These are phyloP conservation scores for Chamaea fasciata DNA, from an alignment of 2,113 vertebrate genomes.

Conservation along the genomic window DNA sequence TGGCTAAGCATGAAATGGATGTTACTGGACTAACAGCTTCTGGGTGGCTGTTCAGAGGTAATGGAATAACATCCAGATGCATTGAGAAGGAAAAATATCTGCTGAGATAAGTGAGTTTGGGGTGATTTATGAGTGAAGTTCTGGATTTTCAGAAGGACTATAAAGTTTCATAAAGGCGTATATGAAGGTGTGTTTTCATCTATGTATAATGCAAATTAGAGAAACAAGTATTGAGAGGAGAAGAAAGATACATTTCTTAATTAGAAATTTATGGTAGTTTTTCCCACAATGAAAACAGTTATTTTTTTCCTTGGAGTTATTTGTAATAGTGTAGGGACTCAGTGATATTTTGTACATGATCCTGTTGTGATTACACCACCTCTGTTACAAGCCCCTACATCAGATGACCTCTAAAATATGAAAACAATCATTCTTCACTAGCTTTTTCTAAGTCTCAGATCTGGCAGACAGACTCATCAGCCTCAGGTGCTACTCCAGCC, in stretches of 20 bases:
- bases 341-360: background rate
- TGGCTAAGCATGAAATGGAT: background rate
- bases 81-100: background rate
- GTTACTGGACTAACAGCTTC: background rate
- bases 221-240: background rate
- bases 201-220: background rate
- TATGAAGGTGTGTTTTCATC: background rate
- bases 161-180: background rate
- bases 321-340: background rate
- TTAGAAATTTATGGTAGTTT: constrained; percentile 3
- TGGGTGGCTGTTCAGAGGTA: background rate
- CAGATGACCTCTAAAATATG: constrained; percentile 32
- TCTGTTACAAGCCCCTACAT: background rate
- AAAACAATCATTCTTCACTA: constrained; percentile 7
- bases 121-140: constrained; percentile 3
- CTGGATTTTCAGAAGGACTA: background rate
- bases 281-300: background rate
- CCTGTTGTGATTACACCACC: background rate
- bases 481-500: background rate
- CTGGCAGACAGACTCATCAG: background rate
- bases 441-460: background rate
- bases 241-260: background rate
- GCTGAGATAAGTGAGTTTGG: background rate
- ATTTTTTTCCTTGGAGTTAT: background rate
- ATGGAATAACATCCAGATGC: background rate